These are phyloP conservation scores for Erythrolamprus reginae DNA, from an alignment of 2,113 vertebrate genomes.

Conservation along the genomic window DNA sequence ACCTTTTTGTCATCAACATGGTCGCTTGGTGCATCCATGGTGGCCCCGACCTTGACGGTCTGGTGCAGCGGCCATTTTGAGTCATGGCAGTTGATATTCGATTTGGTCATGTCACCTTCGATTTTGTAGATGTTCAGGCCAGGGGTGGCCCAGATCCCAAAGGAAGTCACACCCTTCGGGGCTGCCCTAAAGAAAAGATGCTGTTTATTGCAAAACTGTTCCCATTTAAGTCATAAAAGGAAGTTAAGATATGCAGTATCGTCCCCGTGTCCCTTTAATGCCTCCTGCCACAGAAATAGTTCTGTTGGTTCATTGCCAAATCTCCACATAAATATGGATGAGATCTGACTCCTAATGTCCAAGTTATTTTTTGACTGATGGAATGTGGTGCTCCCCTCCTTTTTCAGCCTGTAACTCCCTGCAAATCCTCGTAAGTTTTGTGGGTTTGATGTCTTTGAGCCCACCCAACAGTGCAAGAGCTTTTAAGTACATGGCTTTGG, in stretches of 20 bases:
- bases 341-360: not conserved
- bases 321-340: not conserved
- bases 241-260: not conserved
- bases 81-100: constrained; percentile 46
- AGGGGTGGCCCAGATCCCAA: constrained; percentile 49
- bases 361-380: not conserved
- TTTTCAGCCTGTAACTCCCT: not conserved
- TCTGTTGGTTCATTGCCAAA: not conserved
- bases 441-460: not conserved
- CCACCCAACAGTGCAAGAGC: not conserved
- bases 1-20: constrained; percentile 64
- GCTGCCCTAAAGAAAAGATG: constrained; percentile 45
- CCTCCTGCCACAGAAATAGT: not conserved
- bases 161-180: constrained; percentile 44
- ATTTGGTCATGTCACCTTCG: not conserved
- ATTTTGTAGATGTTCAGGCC: constrained; percentile 50
- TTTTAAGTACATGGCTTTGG: not conserved
- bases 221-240: not conserved
- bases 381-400: no score
- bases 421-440: not conserved
- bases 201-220: not conserved
- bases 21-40: constrained; percentile 59
- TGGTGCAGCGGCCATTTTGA: constrained; percentile 39
- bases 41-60: constrained; percentile 42
- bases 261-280: no score